phyloP scores from a whole-genome alignment of 2,797 vertebrate genomes.

The Pyrocephalus nanus region DNA sequence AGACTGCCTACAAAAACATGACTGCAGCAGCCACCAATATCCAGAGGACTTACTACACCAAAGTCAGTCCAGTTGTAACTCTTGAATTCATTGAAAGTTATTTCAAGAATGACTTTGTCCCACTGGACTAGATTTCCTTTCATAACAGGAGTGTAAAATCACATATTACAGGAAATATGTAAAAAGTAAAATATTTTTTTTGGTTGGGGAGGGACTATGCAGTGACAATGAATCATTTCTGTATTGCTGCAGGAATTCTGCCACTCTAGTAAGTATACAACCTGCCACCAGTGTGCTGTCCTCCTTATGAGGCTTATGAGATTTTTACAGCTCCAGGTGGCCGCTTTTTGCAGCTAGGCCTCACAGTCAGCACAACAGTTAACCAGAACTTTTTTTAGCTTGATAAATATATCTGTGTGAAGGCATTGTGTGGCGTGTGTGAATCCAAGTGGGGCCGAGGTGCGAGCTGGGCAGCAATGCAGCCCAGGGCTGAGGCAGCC shows the following conservation, averaged over 20 bases:
- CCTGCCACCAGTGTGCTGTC: neutral
- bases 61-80: neutral
- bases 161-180: neutral
- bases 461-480: neutral
- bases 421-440: neutral
- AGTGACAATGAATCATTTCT: neutral
- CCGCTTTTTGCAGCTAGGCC: neutral
- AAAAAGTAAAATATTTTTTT: neutral
- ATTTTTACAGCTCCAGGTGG: neutral
- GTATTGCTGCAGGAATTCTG: neutral
- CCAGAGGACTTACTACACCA: neutral
- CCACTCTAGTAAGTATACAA: neutral
- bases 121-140: neutral
- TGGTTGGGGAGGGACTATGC: neutral
- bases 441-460: neutral
- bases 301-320: neutral
- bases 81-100: constrained; percentile 17
- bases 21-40: constrained; percentile 26
- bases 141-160: neutral
- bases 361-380: neutral
- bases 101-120: constrained; percentile 16
- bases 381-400: constrained; percentile 8
- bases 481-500: neutral
- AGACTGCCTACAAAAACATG: constrained; percentile 49
- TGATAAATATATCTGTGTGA: constrained; percentile 6